Evolutionary conservation across 1,140 invertebrate species (phyloP), one percentile per base, ranked within the genome.

Genomic region (Pollicipes pollicipes): DNA sequence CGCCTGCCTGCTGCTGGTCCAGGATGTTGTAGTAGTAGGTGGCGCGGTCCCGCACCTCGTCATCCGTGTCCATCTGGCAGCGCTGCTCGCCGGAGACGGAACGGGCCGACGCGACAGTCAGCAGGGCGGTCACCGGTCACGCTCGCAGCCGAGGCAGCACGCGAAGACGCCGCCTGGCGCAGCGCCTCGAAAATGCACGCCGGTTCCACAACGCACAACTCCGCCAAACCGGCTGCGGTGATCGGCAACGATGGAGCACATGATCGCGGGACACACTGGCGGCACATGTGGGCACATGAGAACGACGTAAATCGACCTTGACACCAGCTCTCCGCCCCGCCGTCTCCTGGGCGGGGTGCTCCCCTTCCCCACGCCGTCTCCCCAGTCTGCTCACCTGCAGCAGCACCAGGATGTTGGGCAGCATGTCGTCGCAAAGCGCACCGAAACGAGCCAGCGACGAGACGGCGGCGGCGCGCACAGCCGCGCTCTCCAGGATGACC

Each of bases 41-140:
- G n/a, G 97, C 96, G 68, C 97, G 83, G 82, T 99, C 97, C 31
- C 97, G 83, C 0, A 99, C 97, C 83, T 99, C 97, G 81, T 99
- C 97, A 79, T 99, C 97, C 0, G 89, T 88, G 79, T 99, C 97
- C 80, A 98, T 84, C 78, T 96, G 90, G 78, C 95, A 98, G 16
- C 97, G 87, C 24, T 88, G 45, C 21, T 10, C 13, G 45, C 2
- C n/a, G n/a, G n/a, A n/a, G n/a, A n/a, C n/a, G n/a, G n/a, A n/a
- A n/a, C n/a, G n/a, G n/a, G n/a, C n/a, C n/a, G n/a, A n/a, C n/a
- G n/a, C n/a, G n/a, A n/a, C n/a, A n/a, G n/a, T n/a, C n/a, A n/a
- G n/a, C n/a, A n/a, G n/a, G n/a, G n/a, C n/a, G n/a, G n/a, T n/a
- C n/a, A n/a, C n/a, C n/a, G n/a, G n/a, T n/a, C n/a, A n/a, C n/a